Evolutionary conservation across 2,888 invertebrate species (phyloP).

Genomic region (Conus canariensis): DNA sequence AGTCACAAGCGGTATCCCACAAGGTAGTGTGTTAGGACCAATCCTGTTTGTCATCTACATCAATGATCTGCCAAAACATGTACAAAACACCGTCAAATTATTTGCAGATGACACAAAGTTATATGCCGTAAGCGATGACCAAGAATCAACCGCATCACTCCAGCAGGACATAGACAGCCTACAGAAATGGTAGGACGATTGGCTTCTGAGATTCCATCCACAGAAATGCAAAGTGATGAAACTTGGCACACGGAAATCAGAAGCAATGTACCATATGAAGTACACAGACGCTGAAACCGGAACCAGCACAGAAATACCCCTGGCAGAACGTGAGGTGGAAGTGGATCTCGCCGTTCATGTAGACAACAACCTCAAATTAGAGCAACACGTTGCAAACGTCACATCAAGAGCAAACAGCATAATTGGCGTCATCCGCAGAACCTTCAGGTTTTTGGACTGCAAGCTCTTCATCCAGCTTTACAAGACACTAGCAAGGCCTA

Average conservation of each 20-base stretch:
- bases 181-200: background rate
- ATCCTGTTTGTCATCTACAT: slow-evolving; percentile 10
- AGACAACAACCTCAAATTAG: background rate
- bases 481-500: slow-evolving; percentile 9
- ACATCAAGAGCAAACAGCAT: slow-evolving; percentile 7
- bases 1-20: slow-evolving; percentile 14
- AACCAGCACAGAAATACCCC: slow-evolving; percentile 1
- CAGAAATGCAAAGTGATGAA: slow-evolving; percentile 7
- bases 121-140: background rate
- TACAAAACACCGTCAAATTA: background rate
- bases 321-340: slow-evolving; percentile 9
- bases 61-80: background rate
- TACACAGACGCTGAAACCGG: slow-evolving; percentile 6
- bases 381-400: background rate
- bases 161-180: background rate
- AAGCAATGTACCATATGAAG: slow-evolving; percentile 12
- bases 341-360: slow-evolving; percentile 11
- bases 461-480: background rate
- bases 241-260: background rate
- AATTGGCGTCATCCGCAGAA: background rate
- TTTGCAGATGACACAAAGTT: slow-evolving; percentile 15
- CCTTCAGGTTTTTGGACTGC: background rate
- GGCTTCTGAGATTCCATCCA: slow-evolving; percentile 14
- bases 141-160: slow-evolving; percentile 7
- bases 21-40: slow-evolving; percentile 12